Evolutionary conservation across 2,888 invertebrate species (phyloP).

Genomic region (Scelioninae gen. 1): DNA sequence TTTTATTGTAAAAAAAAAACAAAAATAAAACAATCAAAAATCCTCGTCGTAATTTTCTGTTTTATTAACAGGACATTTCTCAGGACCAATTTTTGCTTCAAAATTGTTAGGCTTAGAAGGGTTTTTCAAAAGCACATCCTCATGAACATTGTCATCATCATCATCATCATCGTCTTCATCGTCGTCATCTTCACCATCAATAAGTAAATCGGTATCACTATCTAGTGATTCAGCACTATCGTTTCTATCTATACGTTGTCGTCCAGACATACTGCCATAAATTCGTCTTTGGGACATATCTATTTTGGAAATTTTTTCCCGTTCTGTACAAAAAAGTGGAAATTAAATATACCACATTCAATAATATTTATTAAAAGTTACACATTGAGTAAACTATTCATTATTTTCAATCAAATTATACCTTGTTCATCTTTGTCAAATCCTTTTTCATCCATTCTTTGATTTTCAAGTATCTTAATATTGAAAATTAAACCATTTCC

Average conservation of each 20-base stretch:
- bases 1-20: too few species aligned
- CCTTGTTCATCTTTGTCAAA: constrained; percentile 74
- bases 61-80: constrained; percentile 80
- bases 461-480: constrained; percentile 79
- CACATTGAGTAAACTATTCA: too few species aligned
- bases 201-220: constrained; percentile 85
- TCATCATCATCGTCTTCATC: constrained; percentile 86
- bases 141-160: constrained; percentile 86
- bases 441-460: constrained; percentile 76
- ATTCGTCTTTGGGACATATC: constrained; percentile 84
- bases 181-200: constrained; percentile 87
- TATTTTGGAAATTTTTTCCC: constrained; percentile 77
- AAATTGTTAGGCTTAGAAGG: constrained; percentile 77
- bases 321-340: too few species aligned
- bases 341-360: too few species aligned
- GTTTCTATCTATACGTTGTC: constrained; percentile 80
- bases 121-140: constrained; percentile 82
- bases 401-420: too few species aligned
- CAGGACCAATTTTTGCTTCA: constrained; percentile 77
- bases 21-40: constrained; percentile 76
- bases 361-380: too few species aligned
- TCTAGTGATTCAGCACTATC: constrained; percentile 82
- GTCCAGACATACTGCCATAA: constrained; percentile 87
- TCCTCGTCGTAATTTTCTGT: constrained; percentile 82
- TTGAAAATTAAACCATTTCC: constrained; percentile 82